Conservation (phyloP, 2,888 invertebrate genomes). For the Nasonia oneida region DNA sequence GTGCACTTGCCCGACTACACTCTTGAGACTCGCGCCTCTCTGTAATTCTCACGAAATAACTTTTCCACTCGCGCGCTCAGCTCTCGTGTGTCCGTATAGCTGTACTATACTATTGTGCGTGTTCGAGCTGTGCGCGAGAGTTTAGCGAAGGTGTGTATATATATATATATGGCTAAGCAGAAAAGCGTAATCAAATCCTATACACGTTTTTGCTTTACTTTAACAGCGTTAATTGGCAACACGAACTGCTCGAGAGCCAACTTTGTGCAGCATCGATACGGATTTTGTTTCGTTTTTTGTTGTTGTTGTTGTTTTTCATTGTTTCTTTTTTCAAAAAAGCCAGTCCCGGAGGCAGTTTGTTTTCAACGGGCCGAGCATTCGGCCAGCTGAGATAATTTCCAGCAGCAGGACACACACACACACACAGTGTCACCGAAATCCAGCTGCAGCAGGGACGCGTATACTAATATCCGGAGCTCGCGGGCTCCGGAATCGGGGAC, state of each 20-base stretch:
- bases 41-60: constrained; percentile 65
- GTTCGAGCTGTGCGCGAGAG: not conserved
- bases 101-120: not conserved
- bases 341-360: not conserved
- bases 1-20: constrained; percentile 30
- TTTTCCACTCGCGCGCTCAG: not conserved
- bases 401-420: not conserved
- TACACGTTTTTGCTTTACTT: not conserved
- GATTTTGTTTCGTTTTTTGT: not conserved
- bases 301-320: not conserved
- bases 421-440: not conserved
- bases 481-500: not conserved
- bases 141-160: not conserved
- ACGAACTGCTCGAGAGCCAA: too few relatives aligned
- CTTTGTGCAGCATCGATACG: not conserved
- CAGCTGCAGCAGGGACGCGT: not conserved
- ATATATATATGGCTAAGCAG: not conserved
- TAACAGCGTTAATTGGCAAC: not conserved
- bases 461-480: not conserved
- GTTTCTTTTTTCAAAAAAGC: not conserved
- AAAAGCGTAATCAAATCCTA: not conserved
- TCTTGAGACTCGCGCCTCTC: constrained; percentile 62
- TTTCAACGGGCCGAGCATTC: not conserved
- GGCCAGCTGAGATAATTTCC: not conserved
- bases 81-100: not conserved